phyloP scores from a whole-genome alignment of 2,797 vertebrate species.

The Thaleichthys pacificus region DNA sequence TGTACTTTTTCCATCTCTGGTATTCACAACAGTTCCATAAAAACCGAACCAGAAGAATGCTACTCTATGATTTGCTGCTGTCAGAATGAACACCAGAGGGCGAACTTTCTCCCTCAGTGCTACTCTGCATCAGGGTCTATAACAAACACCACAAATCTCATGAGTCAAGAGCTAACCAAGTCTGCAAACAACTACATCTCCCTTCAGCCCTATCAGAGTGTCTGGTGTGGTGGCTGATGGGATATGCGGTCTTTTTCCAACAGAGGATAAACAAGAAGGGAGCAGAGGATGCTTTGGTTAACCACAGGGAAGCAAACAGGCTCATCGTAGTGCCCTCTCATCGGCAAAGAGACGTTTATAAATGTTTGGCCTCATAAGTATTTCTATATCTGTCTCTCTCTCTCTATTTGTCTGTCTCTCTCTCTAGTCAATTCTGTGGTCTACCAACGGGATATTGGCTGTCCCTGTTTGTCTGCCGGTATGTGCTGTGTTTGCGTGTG shows the following conservation, averaged over 20 bases:
- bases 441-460: slow-evolving; percentile 66
- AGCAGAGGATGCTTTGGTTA: slow-evolving; percentile 68
- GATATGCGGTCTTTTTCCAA: slow-evolving; percentile 66
- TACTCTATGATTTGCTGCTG: not conserved
- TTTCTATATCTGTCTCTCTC: not conserved
- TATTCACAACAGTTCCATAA: too few relatives aligned
- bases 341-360: slow-evolving; percentile 64
- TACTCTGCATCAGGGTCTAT: not conserved
- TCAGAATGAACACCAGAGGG: not conserved
- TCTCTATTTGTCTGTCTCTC: slow-evolving; percentile 57
- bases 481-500: slow-evolving; percentile 58
- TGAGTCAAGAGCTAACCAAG: slow-evolving; percentile 21
- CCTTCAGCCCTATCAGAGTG: slow-evolving; percentile 52
- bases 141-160: slow-evolving; percentile 10
- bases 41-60: not conserved
- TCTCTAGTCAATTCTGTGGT: slow-evolving; percentile 65
- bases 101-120: not conserved
- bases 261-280: slow-evolving; percentile 69
- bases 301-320: slow-evolving; percentile 65
- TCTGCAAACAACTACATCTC: slow-evolving; percentile 55
- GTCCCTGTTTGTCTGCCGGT: slow-evolving; percentile 66
- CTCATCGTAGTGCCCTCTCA: slow-evolving; percentile 66
- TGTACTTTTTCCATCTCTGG: too few relatives aligned
- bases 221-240: slow-evolving; percentile 64
- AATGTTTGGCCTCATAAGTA: slow-evolving; percentile 42